A percentile compares a stretch with the other conserved stretches of the same genome.
Evolutionary conservation across 2,888 invertebrate species (phyloP).

Genomic region (Drosophila subsilvestris): DNA sequence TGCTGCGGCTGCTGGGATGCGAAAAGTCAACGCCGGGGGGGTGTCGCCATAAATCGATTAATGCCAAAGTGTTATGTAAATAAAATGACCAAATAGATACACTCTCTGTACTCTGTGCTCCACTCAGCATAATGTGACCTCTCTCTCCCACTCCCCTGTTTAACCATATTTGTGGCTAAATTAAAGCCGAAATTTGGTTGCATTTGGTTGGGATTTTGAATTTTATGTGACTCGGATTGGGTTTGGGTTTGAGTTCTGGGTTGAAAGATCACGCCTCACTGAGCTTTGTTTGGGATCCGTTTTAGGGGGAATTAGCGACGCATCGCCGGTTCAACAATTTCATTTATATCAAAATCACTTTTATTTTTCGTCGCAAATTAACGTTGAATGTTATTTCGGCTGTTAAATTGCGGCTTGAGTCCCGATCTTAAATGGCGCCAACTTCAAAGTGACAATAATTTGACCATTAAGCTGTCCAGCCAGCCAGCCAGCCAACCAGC

Average conservation of each 20-base stretch:
- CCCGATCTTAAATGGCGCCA: constrained; percentile 64
- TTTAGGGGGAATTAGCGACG: constrained; percentile 37
- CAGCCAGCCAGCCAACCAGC: neutral
- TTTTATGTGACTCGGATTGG: no score
- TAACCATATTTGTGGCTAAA: constrained; percentile 21
- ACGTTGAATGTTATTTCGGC: constrained; percentile 21
- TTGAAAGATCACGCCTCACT: constrained; percentile 28
- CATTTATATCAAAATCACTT: constrained; percentile 1
- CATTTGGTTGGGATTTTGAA: constrained; percentile 3
- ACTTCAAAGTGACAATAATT: constrained; percentile 77
- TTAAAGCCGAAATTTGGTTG: constrained; percentile 38
- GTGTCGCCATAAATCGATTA: constrained; percentile 66
- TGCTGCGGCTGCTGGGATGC: neutral
- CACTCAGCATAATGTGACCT: no score
- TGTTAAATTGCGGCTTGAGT: constrained; percentile 34
- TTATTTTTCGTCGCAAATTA: constrained; percentile 1
- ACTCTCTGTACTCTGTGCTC: neutral
- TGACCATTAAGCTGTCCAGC: constrained; percentile 56
- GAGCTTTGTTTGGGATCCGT: constrained; percentile 33
- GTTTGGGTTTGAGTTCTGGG: no score
- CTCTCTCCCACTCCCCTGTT: constrained; percentile 11
- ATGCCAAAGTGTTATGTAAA: constrained; percentile 65
- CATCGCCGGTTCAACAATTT: constrained; percentile 45
- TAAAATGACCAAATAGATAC: constrained; percentile 35
- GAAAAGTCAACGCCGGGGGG: constrained; percentile 54